Evolutionary conservation across 2,113 vertebrate species (phyloP).

Genomic region (Oriolus oriolus): DNA sequence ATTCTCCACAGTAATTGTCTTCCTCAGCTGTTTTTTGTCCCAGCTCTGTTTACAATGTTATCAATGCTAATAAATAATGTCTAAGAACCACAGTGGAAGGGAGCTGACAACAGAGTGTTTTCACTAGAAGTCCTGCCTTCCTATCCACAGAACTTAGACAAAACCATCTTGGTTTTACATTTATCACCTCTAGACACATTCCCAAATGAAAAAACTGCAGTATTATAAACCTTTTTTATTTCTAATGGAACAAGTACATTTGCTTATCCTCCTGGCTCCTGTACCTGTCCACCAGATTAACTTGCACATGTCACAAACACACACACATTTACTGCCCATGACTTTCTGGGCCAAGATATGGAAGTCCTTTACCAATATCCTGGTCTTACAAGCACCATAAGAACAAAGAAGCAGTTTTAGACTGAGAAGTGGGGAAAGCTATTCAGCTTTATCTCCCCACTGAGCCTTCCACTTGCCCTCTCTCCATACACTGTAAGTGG

Average conservation of each 20-base stretch:
- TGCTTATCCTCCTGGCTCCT: neutral
- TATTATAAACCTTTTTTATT: neutral
- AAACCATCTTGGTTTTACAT: neutral
- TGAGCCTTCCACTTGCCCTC: neutral
- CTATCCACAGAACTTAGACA: neutral
- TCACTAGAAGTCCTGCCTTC: neutral
- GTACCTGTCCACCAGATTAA: neutral
- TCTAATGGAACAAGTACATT: neutral
- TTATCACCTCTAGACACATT: neutral
- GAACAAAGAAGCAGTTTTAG: neutral
- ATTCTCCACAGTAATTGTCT: neutral
- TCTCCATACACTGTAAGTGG: neutral
- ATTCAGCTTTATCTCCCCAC: neutral
- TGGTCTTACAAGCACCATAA: neutral
- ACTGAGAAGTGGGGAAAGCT: neutral
- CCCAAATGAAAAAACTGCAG: neutral
- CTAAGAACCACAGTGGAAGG: neutral
- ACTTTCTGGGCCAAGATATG: neutral
- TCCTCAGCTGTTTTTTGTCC: neutral
- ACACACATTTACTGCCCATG: neutral
- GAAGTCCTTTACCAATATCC: neutral
- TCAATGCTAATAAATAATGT: neutral
- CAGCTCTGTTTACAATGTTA: neutral
- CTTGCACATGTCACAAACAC: neutral
- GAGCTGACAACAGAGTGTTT: neutral